These are phyloP conservation scores for Holothuria leucospilota DNA, from an alignment of 53 echinoderm and acorn worm genomes.

Conservation along the genomic window DNA sequence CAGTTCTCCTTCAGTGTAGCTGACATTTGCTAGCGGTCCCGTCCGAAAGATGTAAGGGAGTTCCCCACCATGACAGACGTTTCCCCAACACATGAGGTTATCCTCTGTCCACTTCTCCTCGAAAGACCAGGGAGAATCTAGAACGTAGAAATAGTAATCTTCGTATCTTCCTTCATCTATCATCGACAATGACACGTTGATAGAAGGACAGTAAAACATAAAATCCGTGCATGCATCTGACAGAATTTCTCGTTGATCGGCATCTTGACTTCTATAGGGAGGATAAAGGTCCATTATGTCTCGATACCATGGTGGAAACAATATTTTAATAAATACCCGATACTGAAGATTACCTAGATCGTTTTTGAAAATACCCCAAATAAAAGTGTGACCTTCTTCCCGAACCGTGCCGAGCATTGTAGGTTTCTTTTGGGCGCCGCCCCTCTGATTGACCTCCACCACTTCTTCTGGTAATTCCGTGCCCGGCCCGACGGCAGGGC, in stretches of 20 bases:
- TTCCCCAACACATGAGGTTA: conserved; percentile 31
- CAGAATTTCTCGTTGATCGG: conserved; percentile 47
- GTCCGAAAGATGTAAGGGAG: conserved; percentile 48
- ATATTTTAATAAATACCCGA: conserved; percentile 7
- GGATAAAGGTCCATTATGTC: conserved; percentile 32
- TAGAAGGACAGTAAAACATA: conserved; percentile 39
- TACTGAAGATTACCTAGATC: conserved; percentile 29
- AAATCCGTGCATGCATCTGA: conserved; percentile 32
- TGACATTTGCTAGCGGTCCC: conserved; percentile 6
- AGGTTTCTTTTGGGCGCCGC: conserved; percentile 46
- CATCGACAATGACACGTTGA: conserved; percentile 14
- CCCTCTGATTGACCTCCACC: conserved; percentile 20
- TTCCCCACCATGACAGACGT: conserved; percentile 54
- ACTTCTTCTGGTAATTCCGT: conserved; percentile 21
- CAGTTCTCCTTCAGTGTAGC: conserved; percentile 28
- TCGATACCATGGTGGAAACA: conserved; percentile 34
- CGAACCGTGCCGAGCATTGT: conserved; percentile 50
- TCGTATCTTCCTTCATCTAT: conserved; percentile 3
- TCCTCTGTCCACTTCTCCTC: conserved; percentile 33
- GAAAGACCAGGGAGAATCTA: conserved; percentile 32
- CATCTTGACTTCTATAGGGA: not conserved
- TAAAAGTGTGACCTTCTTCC: conserved; percentile 33
- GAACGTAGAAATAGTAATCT: conserved; percentile 27
- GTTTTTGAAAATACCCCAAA: conserved; percentile 21
- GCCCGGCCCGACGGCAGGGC: conserved; percentile 37